These are phyloP conservation scores for Nomada lathburiana DNA, from an alignment of 2,888 invertebrate species.

Conservation along the genomic window DNA sequence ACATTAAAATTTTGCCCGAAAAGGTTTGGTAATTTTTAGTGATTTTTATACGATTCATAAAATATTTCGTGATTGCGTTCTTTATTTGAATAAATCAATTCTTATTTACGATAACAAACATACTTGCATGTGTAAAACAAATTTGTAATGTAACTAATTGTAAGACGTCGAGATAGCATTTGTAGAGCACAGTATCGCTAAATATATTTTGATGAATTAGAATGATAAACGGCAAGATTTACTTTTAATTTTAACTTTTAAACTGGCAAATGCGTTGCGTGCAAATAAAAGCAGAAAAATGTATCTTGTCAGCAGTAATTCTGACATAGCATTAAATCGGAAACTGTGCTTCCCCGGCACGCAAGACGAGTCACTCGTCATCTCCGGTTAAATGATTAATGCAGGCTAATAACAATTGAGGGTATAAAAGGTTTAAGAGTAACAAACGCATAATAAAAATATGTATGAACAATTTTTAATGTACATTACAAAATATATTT, in stretches of 20 bases:
- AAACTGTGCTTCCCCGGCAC: too few species aligned
- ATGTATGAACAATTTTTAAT: conserved; percentile 54
- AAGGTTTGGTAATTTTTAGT: background rate
- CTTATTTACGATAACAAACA: too few species aligned
- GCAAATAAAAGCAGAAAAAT: background rate
- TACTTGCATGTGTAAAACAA: too few species aligned
- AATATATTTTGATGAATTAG: conserved; percentile 19
- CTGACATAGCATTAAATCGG: background rate
- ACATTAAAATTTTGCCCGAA: background rate
- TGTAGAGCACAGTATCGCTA: background rate
- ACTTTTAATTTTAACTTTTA: conserved; percentile 9
- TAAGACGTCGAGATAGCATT: background rate
- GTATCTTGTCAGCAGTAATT: background rate
- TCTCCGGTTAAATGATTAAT: background rate
- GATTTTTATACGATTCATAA: background rate
- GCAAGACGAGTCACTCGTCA: too few species aligned
- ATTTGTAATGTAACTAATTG: too few species aligned
- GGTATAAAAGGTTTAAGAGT: conserved; percentile 11
- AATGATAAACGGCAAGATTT: conserved; percentile 1
- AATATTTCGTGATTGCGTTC: conserved; percentile 4
- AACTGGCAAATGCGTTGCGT: conserved; percentile 12
- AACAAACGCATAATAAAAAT: conserved; percentile 36
- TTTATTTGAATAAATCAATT: too few species aligned
- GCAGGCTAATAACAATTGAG: background rate
- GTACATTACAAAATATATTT: conserved; percentile 54